These are phyloP conservation scores for Agonopterix arenella DNA, from an alignment of 2,888 invertebrate genomes.

Conservation along the genomic window DNA sequence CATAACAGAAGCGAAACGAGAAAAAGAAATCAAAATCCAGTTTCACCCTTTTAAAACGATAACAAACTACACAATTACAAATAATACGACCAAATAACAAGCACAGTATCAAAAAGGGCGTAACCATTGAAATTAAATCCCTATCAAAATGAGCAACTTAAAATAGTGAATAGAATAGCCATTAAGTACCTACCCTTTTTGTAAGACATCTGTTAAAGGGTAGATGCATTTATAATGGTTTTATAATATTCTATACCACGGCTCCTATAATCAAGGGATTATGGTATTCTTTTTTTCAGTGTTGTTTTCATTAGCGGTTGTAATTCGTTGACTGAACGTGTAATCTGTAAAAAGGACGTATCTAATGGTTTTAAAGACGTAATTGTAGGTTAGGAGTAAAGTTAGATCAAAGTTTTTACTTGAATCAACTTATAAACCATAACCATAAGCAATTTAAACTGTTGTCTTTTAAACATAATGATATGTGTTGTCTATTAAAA, in stretches of 20 bases:
- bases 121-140: slow-evolving; percentile 36
- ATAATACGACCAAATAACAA: slow-evolving; percentile 12
- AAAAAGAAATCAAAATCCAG: too few relatives aligned
- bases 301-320: slow-evolving; percentile 57
- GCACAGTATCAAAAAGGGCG: slow-evolving; percentile 20
- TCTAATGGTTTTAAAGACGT: slow-evolving; percentile 50
- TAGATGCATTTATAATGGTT: slow-evolving; percentile 69
- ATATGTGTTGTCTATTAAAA: too few relatives aligned
- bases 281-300: slow-evolving; percentile 69
- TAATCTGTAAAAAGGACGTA: slow-evolving; percentile 49
- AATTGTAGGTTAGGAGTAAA: slow-evolving; percentile 45
- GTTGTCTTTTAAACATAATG: too few relatives aligned
- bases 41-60: neutral
- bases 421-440: too few relatives aligned
- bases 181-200: slow-evolving; percentile 35
- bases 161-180: slow-evolving; percentile 44
- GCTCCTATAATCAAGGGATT: slow-evolving; percentile 67
- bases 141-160: slow-evolving; percentile 41
- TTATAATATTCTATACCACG: slow-evolving; percentile 49
- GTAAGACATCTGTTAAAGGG: slow-evolving; percentile 53
- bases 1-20: too few relatives aligned
- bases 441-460: too few relatives aligned
- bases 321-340: slow-evolving; percentile 46
- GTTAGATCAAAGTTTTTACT: neutral
- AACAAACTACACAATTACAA: slow-evolving; percentile 7